A percentile compares a stretch with the other conserved stretches of the same genome.
Evolutionary conservation across 2,113 vertebrate species (phyloP).

Genomic region (Manacus vitellinus): DNA sequence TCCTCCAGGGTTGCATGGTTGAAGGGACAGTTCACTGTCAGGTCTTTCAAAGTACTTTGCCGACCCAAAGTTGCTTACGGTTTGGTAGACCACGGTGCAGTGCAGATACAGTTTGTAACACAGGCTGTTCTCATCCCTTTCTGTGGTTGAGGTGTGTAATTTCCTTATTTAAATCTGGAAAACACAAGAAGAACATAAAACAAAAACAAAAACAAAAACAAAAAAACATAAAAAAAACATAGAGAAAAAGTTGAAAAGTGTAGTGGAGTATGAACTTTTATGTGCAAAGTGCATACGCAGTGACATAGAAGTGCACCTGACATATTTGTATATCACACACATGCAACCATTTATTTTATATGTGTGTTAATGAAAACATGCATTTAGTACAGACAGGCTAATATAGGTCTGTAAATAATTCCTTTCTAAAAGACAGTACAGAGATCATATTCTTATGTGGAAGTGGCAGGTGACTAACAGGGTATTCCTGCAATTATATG

Average conservation of each 20-base stretch:
- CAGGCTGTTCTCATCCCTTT: neutral
- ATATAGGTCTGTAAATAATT: neutral
- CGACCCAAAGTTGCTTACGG: neutral
- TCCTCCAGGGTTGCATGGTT: neutral
- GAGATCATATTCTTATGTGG: neutral
- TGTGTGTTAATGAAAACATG: neutral
- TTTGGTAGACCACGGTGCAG: neutral
- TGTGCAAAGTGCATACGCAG: neutral
- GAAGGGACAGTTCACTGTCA: neutral
- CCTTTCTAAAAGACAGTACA: neutral
- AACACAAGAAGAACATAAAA: neutral
- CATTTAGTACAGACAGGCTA: neutral
- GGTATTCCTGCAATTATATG: conserved; percentile 44
- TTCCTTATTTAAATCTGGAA: neutral
- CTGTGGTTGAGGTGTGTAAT: fast-evolving
- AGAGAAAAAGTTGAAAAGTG: neutral
- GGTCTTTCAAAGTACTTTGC: neutral
- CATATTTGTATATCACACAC: fast-evolving
- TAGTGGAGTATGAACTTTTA: neutral
- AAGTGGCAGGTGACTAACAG: conserved; percentile 61
- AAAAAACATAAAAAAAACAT: neutral
- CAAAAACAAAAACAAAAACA: neutral
- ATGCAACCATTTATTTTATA: neutral
- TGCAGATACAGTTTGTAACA: neutral
- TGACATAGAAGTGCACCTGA: neutral